Evolutionary conservation across 2,888 invertebrate genomes (phyloP), one percentile per base, ranked within the genome.

Genomic region (Papilio protenor): DNA sequence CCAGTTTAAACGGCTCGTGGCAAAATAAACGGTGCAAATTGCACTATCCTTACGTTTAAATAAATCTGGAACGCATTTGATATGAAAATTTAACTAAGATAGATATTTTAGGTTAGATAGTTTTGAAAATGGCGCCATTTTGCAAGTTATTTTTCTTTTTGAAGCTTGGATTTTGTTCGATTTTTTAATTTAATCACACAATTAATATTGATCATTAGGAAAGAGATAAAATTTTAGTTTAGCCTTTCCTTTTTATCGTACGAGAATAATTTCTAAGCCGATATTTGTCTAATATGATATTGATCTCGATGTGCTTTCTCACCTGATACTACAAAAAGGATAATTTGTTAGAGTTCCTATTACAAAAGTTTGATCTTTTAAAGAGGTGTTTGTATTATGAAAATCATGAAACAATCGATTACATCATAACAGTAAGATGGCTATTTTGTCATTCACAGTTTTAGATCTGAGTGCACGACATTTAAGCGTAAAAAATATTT

Each of bases 401-500:
- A 59, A 12, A 27, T 16, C 16, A 59, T 45, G 12, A 59, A 55
- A 57, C 59, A 73, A 69, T 55, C 45, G 77, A 73, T 77, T 77
- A 74, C 77, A 77, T 77, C 77, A 77, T 57, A 55, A 45, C 27
- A 55, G 21, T 57, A 73, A 64, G 52, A 77, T 57, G 59, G 59
- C 57, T 77, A 71, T 71, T 74, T 59, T 70, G 74, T 74, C 74
- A 74, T 74, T 59, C 27, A 23, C 77, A 16, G 59, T 77, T 74
- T 74, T 77, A 70, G 77, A 47, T 45, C 59, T 47, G 33, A 69
- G 27, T 11, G 57, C 40, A 45, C 69, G 73, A 70, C 47, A 78
- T 79, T 59, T 59, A 73, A 74, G 49, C 69, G 64, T 73, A 59
- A 73, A 78, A 83, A 81, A 86, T 86, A 82, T 83, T 88, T 89